Evolutionary conservation across 2,797 vertebrate species (phyloP).

Genomic region (Darevskia mixta): DNA sequence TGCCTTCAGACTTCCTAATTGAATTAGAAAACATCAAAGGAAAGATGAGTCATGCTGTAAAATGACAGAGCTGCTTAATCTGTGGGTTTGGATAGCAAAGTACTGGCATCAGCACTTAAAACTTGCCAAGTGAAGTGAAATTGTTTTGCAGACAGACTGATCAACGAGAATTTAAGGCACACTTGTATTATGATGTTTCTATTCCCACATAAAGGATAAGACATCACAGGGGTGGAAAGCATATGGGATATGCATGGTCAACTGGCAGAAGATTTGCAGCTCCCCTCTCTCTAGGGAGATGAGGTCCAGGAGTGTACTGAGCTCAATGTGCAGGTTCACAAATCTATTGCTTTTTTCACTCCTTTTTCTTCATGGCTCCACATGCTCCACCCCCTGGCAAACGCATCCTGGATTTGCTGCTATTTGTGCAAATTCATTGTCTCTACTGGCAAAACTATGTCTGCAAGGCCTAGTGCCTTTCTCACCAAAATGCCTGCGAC

Average conservation of each 20-base stretch:
- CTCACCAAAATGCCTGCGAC: not conserved
- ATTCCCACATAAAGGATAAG: constrained; percentile 5
- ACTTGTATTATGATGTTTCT: constrained; percentile 10
- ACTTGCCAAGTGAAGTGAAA: constrained; percentile 20
- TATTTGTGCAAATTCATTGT: not conserved
- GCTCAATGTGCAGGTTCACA: not conserved
- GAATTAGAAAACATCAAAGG: constrained; percentile 26
- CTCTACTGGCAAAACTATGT: not conserved
- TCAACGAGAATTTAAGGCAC: constrained; percentile 20
- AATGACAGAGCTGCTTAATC: constrained; percentile 32
- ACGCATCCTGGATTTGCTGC: not conserved
- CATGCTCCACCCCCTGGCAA: not conserved
- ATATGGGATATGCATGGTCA: not conserved
- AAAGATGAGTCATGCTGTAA: constrained; percentile 20
- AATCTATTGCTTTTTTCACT: not conserved
- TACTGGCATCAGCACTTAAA: constrained; percentile 20
- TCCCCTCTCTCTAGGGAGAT: not conserved
- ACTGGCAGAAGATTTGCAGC: not conserved
- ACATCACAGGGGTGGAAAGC: not conserved
- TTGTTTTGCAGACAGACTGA: constrained; percentile 12
- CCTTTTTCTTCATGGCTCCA: not conserved
- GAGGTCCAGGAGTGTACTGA: constrained; percentile 3
- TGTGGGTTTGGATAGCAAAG: constrained; percentile 21
- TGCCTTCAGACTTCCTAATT: constrained; percentile 6
- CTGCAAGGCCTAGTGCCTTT: not conserved